Percentiles rank a stretch among this genome's conserved stretches.
Conservation (phyloP, 1,140 invertebrate genomes). For the Temnothorax curvispinosus region DNA sequence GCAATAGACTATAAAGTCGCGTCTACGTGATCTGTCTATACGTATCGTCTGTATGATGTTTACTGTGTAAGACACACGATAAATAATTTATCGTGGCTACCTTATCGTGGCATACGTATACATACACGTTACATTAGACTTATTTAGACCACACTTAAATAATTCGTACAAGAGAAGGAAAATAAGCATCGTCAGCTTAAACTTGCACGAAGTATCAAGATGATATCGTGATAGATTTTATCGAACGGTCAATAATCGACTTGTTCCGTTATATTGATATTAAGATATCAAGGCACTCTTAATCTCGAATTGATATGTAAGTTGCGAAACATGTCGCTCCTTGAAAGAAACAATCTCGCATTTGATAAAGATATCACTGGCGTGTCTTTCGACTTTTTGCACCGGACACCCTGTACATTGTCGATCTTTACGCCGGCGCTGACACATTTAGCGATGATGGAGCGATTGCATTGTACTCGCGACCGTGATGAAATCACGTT, state of each 20-base stretch:
- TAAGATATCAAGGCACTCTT: neutral
- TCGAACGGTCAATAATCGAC: constrained; percentile 10
- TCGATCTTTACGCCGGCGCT: constrained; percentile 48
- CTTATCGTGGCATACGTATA: neutral
- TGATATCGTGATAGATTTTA: constrained; percentile 6
- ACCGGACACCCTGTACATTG: constrained; percentile 11
- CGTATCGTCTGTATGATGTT: constrained; percentile 19
- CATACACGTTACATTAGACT: constrained; percentile 10
- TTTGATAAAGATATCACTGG: constrained; percentile 32
- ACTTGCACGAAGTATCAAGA: constrained; percentile 14
- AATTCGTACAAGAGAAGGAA: neutral
- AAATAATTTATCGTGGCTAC: constrained; percentile 22
- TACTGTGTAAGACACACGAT: constrained; percentile 9
- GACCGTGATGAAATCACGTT: constrained; percentile 55
- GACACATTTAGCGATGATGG: constrained; percentile 53
- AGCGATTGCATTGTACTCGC: constrained; percentile 55
- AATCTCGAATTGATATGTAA: constrained; percentile 20
- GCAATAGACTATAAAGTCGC: constrained; percentile 38
- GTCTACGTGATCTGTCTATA: constrained; percentile 21
- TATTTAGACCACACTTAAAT: constrained; percentile 33
- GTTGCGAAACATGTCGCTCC: neutral
- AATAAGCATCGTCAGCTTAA: neutral
- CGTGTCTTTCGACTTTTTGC: constrained; percentile 13
- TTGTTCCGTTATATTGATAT: neutral
- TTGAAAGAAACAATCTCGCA: constrained; percentile 2